Conservation (phyloP, 2,113 vertebrate species). For the Rhabdomys dilectus region DNA sequence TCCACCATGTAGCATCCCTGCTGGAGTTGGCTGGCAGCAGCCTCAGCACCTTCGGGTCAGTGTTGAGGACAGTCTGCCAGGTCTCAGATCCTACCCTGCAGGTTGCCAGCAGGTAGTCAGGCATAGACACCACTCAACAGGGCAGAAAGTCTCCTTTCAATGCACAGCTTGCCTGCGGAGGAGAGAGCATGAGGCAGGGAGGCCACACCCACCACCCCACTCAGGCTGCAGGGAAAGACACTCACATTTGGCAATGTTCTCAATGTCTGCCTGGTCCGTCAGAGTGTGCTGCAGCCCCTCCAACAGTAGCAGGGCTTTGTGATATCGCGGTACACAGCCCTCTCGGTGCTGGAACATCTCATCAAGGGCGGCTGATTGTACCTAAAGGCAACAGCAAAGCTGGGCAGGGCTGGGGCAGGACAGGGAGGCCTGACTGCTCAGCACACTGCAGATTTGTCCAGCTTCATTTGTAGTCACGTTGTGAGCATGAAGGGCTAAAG, state of each 20-base stretch:
- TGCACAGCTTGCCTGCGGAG: conserved; percentile 93
- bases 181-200: neutral
- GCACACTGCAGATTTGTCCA: neutral
- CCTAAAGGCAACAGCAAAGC: conserved; percentile 83
- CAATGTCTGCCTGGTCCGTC: conserved; percentile 90
- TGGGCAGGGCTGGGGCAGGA: neutral
- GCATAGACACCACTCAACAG: conserved; percentile 89
- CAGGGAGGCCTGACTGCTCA: neutral
- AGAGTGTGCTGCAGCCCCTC: conserved; percentile 94
- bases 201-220: rapidly evolving
- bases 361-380: conserved; percentile 95
- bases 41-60: neutral
- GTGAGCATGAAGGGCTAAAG: neutral
- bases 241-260: conserved; percentile 94
- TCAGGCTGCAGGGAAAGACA: rapidly evolving
- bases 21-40: neutral
- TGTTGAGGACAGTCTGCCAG: neutral
- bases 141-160: conserved; percentile 93
- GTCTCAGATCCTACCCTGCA: neutral
- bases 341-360: conserved; percentile 95
- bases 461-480: neutral
- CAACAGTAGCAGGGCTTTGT: conserved; percentile 95
- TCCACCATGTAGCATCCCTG: neutral
- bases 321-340: conserved; percentile 93
- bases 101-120: conserved; percentile 69